A percentile compares a stretch with the other conserved stretches of the same genome.
Conservation (phyloP, 2,113 vertebrate genomes). For the Boulengerochromis microlepis region DNA sequence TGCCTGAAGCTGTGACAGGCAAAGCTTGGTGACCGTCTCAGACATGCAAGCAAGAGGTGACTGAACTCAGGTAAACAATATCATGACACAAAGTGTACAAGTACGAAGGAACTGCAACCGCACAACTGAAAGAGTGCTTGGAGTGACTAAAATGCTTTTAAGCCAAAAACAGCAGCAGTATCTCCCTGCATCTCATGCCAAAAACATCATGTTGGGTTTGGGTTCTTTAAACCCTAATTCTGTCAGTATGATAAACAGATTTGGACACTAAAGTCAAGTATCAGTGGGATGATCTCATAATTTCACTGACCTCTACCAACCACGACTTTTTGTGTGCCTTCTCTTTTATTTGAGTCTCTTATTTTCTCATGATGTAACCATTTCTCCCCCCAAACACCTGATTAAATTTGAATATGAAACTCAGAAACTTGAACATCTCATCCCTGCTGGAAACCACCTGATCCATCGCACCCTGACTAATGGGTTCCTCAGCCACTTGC, state of each 20-base stretch:
- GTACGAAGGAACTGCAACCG: not conserved
- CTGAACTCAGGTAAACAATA: not conserved
- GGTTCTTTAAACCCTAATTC: not conserved
- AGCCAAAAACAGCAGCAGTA: not conserved
- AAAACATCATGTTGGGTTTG: not conserved
- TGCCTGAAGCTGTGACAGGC: not conserved
- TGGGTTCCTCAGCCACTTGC: not conserved
- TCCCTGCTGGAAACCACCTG: not conserved
- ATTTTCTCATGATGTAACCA: not conserved
- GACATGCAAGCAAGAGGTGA: not conserved
- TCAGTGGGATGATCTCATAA: not conserved
- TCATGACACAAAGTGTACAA: not conserved
- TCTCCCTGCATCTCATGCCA: not conserved
- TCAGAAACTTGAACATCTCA: not conserved
- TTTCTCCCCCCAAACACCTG: not conserved
- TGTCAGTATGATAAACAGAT: not conserved
- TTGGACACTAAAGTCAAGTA: not conserved
- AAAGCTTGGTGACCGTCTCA: not conserved
- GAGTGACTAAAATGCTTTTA: not conserved
- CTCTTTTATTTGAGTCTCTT: not conserved
- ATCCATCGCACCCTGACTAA: not conserved
- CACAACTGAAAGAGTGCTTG: not conserved
- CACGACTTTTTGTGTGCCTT: not conserved
- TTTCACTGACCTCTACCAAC: not conserved
- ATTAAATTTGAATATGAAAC: not conserved